These are phyloP conservation scores for Paracyclopina nana DNA, from an alignment of 1,140 invertebrate species.

Conservation along the genomic window DNA sequence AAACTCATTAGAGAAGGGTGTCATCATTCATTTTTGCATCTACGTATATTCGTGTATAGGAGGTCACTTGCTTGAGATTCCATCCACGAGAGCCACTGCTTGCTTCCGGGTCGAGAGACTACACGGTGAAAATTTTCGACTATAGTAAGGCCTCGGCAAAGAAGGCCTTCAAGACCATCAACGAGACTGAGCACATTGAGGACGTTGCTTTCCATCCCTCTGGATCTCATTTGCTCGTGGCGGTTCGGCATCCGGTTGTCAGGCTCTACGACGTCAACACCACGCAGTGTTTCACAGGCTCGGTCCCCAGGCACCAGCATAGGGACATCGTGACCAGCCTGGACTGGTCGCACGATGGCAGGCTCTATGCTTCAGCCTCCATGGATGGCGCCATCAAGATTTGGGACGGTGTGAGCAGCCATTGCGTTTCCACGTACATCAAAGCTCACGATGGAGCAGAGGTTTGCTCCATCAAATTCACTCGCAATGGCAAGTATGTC, in stretches of 20 bases:
- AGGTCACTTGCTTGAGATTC: slow-evolving; percentile 90
- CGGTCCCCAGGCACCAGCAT: slow-evolving; percentile 77
- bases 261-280: slow-evolving; percentile 88
- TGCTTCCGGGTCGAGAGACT: slow-evolving; percentile 79
- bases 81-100: slow-evolving; percentile 81
- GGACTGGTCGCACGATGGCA: slow-evolving; percentile 22
- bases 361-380: slow-evolving; percentile 64
- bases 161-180: slow-evolving; percentile 86
- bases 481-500: slow-evolving; percentile 65
- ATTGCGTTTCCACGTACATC: slow-evolving; percentile 80
- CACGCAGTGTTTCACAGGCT: slow-evolving; percentile 81
- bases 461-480: slow-evolving; percentile 83
- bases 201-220: slow-evolving; percentile 80
- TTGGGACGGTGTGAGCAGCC: slow-evolving; percentile 86
- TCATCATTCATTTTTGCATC: slow-evolving; percentile 7
- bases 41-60: too few species aligned
- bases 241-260: slow-evolving; percentile 73
- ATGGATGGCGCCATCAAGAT: slow-evolving; percentile 84
- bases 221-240: slow-evolving; percentile 44
- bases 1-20: too few species aligned
- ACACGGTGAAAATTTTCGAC: slow-evolving; percentile 87
- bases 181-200: slow-evolving; percentile 70
- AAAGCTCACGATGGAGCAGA: slow-evolving; percentile 83
- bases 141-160: slow-evolving; percentile 95
- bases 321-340: slow-evolving; percentile 61